Evolutionary conservation across 2,888 invertebrate species (phyloP), one percentile per base, ranked within the genome.

Genomic region (Eilema depressum): DNA sequence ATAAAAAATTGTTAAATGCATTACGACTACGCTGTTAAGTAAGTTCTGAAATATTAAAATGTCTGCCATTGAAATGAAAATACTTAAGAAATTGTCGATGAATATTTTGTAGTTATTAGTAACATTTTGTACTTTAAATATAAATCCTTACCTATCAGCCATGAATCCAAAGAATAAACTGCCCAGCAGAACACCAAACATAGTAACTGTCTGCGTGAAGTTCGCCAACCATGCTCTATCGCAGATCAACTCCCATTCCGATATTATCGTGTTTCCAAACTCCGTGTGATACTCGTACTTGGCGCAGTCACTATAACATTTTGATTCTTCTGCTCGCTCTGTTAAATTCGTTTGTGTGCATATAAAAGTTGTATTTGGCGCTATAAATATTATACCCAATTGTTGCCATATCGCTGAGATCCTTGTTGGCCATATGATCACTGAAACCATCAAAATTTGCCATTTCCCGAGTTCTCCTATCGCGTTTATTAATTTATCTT

Each of bases 221-320:
- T 96, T 96, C 0, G 96, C 96, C 80, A 97, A 88, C 88, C 96
- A 96, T 0, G 93, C 90, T 57, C 94, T 94, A 1, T 95, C 94
- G 85, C 97, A 97, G 0, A 97, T 96, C 73, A 98, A 90, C 82
- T 96, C 95, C 96, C 97, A 98, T 94, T 97, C 96, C 0, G 96
- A 96, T 64, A 96, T 94, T 20, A 97, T 97, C 0, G 97, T 97
- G 80, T 96, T 96, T 3, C 96, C 89, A 83, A 97, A 97, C 20
- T 96, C 88, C 63, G 94, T 96, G 78, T 96, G 96, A 82, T 96
- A 97, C 17, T 94, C 90, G 79, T 96, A 93, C 71, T 88, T 85
- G 0, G 91, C 82, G 82, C 97, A 97, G 3, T 96, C 93, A 5
- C 81, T 76, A 14, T 95, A 92, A 80, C 96, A 97, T 14, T 85